Base-by-base conservation (phyloP, 2,888 invertebrate genomes). In the Pocota personata region DNA sequence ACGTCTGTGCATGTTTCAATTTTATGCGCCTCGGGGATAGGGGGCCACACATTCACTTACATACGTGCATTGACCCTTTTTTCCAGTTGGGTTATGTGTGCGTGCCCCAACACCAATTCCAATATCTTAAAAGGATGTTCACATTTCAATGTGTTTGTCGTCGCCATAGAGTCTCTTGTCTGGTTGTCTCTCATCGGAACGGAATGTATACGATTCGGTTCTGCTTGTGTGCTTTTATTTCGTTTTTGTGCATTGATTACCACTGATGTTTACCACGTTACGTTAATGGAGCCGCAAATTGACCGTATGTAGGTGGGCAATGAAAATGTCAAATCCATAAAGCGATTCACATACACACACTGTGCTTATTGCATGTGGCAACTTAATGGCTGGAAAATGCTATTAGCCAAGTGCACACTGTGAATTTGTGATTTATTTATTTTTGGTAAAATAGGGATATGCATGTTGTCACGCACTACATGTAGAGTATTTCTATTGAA, bases 261-360 rank as follows among this genome's bases (percentile, higher is more conserved):
- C 52, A 69, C 62, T 55, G 64, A 72, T 64, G 48, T 57, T 79
- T 79, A 73, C 73, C 58, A 58, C 48, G 73, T 71, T 79, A 72
- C 57, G 48, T 46, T 71, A 73, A 72, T 66, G 58, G 46, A 57
- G 50, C 72, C 62, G 21, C 64, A 79, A 79, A 79, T 73, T 48
- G 57, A 58, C 64, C 58, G 40, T 40, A n/a, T 14, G 35, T 58
- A 58, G 71, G 48, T 58, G 71, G 50, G 58, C 72, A 58, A 58
- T 73, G 73, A 66, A 79, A 79, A 73, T 73, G 58, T 50, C 48
- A 58, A 73, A 66, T 40, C 35, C 64, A 35, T 57, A 55, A 55
- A 21, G 60, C 32, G 35, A 48, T 64, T 27, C 57, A 19, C 27
- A 30, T 10, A 30, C 46, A 46, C n/a, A 32, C n/a, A 50, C 43